phyloP scores from a whole-genome alignment of 2,113 vertebrate species.

The Lanius ludovicianus region DNA sequence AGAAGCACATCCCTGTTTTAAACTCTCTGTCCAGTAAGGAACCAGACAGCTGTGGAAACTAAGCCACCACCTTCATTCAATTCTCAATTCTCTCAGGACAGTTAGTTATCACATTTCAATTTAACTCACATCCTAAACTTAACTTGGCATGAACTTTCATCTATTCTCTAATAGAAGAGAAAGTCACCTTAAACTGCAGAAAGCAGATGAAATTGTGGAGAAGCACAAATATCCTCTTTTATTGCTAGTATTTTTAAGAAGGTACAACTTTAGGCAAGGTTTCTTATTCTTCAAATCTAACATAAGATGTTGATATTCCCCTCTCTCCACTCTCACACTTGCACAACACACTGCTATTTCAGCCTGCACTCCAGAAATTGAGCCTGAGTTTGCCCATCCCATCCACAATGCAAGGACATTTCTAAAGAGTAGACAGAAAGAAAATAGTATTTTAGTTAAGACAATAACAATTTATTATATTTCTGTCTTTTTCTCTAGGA shows the following conservation, averaged over 20 bases:
- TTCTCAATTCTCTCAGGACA: neutral
- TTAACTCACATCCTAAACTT: neutral
- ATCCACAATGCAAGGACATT: neutral
- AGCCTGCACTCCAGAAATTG: neutral
- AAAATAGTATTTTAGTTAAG: neutral
- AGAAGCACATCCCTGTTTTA: constrained; percentile 9
- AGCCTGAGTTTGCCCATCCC: neutral
- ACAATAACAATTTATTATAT: neutral
- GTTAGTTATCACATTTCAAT: neutral
- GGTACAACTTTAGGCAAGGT: neutral
- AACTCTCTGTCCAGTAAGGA: neutral
- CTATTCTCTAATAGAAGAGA: neutral
- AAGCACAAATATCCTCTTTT: neutral
- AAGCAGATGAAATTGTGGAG: neutral
- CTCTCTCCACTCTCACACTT: neutral
- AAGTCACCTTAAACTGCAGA: neutral
- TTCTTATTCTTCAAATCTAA: neutral
- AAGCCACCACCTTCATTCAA: neutral
- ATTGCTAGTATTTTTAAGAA: neutral
- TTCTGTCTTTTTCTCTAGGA: neutral
- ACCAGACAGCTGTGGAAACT: constrained; percentile 13
- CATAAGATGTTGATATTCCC: neutral
- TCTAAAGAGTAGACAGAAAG: neutral
- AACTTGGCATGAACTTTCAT: neutral
- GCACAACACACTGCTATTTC: neutral